Evolutionary conservation across 2,113 vertebrate species (phyloP).

Genomic region (Varanus komodoensis): DNA sequence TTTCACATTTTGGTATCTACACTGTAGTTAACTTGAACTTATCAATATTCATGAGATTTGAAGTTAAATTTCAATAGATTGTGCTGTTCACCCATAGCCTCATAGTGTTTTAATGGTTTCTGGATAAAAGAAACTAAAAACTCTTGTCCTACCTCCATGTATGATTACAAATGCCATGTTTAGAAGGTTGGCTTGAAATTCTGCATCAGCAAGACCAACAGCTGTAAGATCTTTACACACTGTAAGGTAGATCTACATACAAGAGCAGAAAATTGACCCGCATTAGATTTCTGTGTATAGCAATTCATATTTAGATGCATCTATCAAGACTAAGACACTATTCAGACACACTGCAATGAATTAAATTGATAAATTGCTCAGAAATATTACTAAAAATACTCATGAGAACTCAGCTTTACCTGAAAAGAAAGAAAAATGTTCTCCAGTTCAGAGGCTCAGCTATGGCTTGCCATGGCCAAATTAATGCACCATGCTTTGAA

Average conservation of each 20-base stretch:
- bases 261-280: slow-evolving; percentile 4
- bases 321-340: not conserved
- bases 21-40: not conserved
- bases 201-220: slow-evolving; percentile 82
- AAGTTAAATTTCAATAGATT: not conserved
- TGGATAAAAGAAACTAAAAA: not conserved
- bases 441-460: not conserved
- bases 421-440: not conserved
- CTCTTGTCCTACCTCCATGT: slow-evolving; percentile 78
- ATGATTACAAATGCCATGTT: slow-evolving; percentile 80
- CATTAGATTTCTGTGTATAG: not conserved
- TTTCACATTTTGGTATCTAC: not conserved
- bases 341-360: not conserved
- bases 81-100: not conserved
- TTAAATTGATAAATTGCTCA: not conserved
- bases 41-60: not conserved
- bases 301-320: not conserved
- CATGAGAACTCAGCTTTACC: not conserved
- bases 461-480: not conserved
- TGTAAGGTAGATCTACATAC: slow-evolving; percentile 82
- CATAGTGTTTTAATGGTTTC: not conserved
- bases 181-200: slow-evolving; percentile 82
- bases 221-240: slow-evolving; percentile 86
- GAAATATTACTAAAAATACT: not conserved
- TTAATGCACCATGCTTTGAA: not conserved